Conservation (phyloP, 2,113 vertebrate genomes). For the Psephotus haematonotus region DNA sequence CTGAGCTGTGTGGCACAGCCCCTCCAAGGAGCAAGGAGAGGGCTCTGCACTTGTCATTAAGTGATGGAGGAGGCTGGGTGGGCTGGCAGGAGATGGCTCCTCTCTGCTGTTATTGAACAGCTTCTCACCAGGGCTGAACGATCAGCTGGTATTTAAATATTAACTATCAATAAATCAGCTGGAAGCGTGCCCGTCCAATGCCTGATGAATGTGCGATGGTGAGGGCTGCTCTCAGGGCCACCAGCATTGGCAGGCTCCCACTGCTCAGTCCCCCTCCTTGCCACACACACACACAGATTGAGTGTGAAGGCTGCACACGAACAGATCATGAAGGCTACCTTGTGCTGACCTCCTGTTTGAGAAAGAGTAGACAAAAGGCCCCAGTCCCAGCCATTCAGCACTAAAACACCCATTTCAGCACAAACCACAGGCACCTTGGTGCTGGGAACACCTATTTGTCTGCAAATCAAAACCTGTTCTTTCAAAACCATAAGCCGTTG, state of each 20-base stretch:
- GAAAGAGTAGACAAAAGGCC: background rate
- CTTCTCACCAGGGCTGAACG: background rate
- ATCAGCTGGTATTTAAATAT: constrained; percentile 37
- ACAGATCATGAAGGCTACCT: background rate
- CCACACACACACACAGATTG: background rate
- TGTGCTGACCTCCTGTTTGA: background rate
- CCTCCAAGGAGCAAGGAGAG: background rate
- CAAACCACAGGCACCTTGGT: background rate
- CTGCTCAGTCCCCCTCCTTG: accelerated
- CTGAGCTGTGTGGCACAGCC: background rate
- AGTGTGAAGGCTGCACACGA: background rate
- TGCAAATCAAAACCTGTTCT: constrained; percentile 18
- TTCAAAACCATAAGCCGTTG: background rate
- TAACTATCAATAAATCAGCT: constrained; percentile 50
- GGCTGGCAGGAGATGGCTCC: background rate
- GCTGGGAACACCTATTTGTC: background rate
- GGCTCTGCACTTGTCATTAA: background rate
- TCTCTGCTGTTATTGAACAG: background rate
- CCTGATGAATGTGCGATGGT: background rate
- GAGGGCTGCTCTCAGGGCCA: background rate
- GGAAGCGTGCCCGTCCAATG: background rate
- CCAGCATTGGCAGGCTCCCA: background rate
- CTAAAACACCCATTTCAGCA: background rate
- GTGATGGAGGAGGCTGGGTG: background rate
- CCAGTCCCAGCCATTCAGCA: background rate